Conservation (phyloP, 2,113 vertebrate genomes). For the Myiozetetes cayanensis region DNA sequence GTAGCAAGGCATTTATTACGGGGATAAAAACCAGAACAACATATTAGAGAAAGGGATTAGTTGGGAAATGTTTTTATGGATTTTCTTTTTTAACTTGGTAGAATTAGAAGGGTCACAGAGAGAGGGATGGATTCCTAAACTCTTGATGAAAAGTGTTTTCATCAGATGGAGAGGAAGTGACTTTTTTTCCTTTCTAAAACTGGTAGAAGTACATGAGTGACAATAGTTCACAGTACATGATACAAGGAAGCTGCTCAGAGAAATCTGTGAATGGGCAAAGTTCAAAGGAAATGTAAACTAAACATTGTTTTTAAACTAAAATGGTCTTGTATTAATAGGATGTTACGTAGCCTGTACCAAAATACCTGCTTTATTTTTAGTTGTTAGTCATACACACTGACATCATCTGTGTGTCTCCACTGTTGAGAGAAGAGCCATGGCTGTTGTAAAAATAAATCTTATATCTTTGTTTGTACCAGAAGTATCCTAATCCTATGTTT, state of each 20-base stretch:
- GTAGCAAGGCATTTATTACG: not conserved
- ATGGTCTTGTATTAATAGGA: slow-evolving; percentile 9
- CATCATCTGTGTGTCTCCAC: slow-evolving; percentile 69
- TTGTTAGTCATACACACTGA: slow-evolving; percentile 64
- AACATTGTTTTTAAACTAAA: not conserved
- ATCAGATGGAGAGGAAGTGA: not conserved
- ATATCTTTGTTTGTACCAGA: not conserved
- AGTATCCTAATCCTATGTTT: not conserved
- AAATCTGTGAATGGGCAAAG: slow-evolving; percentile 46
- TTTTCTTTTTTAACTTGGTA: slow-evolving; percentile 37
- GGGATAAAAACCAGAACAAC: slow-evolving; percentile 2
- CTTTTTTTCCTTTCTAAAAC: not conserved
- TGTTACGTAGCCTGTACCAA: not conserved
- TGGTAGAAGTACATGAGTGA: not conserved
- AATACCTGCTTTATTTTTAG: slow-evolving; percentile 51
- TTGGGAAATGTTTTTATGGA: slow-evolving; percentile 27
- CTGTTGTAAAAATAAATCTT: slow-evolving; percentile 47
- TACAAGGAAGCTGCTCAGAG: not conserved
- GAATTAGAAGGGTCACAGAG: not conserved
- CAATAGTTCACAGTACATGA: not conserved
- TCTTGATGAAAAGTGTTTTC: slow-evolving; percentile 1
- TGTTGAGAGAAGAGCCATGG: slow-evolving; percentile 24
- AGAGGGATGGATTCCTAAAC: not conserved
- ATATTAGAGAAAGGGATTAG: slow-evolving; percentile 32
- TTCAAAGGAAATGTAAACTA: slow-evolving; percentile 25